Percentiles rank a stretch among this genome's conserved stretches.
These are phyloP conservation scores for Watersipora subatra DNA, from an alignment of 1,140 invertebrate genomes.

Conservation along the genomic window DNA sequence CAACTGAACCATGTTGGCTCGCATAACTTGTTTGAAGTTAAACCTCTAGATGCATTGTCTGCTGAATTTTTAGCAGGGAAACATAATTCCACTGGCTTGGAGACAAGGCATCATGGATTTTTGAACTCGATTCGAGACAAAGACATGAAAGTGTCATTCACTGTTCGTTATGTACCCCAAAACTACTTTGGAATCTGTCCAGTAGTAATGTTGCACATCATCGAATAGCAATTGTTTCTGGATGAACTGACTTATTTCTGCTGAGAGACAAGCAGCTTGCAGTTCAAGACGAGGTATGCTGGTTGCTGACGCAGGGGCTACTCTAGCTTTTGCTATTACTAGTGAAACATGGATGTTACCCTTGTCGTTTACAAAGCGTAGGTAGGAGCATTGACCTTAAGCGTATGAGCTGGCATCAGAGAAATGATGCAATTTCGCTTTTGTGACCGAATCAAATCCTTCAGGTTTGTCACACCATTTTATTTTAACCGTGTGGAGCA, in stretches of 20 bases:
- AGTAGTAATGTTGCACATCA: slow-evolving; percentile 3
- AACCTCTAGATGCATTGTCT: background rate
- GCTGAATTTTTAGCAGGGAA: background rate
- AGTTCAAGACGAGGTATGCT: slow-evolving; percentile 13
- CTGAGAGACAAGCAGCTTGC: slow-evolving; percentile 7
- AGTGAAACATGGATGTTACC: background rate
- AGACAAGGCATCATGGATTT: background rate
- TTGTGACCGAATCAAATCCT: background rate
- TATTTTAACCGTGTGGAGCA: background rate
- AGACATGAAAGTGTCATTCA: slow-evolving; percentile 7
- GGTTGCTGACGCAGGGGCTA: slow-evolving; percentile 7
- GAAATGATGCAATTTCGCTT: slow-evolving; percentile 9
- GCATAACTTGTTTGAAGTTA: background rate
- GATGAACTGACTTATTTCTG: background rate
- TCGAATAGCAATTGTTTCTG: slow-evolving; percentile 3
- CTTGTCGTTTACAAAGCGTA: slow-evolving; percentile 1
- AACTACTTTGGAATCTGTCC: slow-evolving; percentile 11
- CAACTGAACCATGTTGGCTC: background rate
- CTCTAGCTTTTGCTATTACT: slow-evolving; percentile 12
- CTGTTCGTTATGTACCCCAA: slow-evolving; percentile 10
- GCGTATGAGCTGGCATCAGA: slow-evolving; percentile 10
- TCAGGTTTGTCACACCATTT: background rate
- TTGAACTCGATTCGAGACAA: slow-evolving; percentile 9
- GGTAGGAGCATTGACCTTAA: slow-evolving; percentile 10
- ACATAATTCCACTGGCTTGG: background rate